A percentile compares a stretch with the other conserved stretches of the same genome.
phyloP scores from a whole-genome alignment of 2,888 invertebrate species.

The Epinotia nisella region DNA sequence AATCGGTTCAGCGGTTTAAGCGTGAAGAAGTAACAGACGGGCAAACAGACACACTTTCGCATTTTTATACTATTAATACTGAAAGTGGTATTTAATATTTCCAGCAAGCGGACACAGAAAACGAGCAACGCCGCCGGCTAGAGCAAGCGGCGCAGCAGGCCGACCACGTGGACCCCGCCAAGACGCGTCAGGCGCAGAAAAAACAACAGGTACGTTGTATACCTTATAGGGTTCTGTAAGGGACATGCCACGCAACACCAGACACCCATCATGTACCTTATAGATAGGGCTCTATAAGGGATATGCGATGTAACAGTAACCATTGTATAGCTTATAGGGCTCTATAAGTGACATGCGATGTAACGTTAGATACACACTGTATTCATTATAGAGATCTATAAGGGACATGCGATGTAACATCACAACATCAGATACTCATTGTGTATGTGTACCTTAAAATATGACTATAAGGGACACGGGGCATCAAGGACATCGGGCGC shows the following conservation, averaged over 20 bases:
- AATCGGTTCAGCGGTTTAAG: too few relatives aligned
- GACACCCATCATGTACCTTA: not conserved
- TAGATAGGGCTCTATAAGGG: not conserved
- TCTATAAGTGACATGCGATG: slow-evolving; percentile 24
- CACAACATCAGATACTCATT: not conserved
- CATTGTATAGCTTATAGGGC: slow-evolving; percentile 7
- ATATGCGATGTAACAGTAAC: slow-evolving; percentile 86
- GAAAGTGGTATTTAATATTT: slow-evolving; percentile 46
- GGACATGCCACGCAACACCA: slow-evolving; percentile 33
- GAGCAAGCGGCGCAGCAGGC: slow-evolving; percentile 92
- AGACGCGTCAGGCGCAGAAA: slow-evolving; percentile 93
- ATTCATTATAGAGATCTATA: not conserved
- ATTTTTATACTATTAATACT: too few relatives aligned
- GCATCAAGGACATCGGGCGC: not conserved
- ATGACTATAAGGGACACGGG: not conserved
- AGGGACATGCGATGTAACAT: not conserved
- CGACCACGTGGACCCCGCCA: slow-evolving; percentile 88
- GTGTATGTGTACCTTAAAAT: not conserved
- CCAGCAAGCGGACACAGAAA: slow-evolving; percentile 95
- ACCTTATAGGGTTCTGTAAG: not conserved
- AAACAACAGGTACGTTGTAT: slow-evolving; percentile 91
- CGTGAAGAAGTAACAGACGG: too few relatives aligned
- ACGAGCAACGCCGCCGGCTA: slow-evolving; percentile 94
- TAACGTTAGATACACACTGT: not conserved
- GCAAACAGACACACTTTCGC: too few relatives aligned